A percentile compares a stretch with the other conserved stretches of the same genome.
phyloP scores from a whole-genome alignment of 2,888 invertebrate genomes.

The Gari tellinella region DNA sequence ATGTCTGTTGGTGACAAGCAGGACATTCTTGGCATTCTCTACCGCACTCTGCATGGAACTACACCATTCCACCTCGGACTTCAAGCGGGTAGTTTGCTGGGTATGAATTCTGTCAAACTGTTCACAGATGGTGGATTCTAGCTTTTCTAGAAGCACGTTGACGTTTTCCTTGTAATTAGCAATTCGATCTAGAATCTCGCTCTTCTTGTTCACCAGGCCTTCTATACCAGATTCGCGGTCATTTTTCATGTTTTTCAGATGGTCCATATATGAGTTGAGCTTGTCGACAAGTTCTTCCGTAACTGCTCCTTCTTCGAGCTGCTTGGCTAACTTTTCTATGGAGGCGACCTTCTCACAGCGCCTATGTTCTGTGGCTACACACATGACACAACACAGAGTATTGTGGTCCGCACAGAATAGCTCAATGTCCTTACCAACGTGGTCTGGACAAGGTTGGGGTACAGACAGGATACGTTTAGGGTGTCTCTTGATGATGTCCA shows the following conservation, averaged over 20 bases:
- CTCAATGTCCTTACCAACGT: constrained; percentile 61
- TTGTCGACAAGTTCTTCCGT: constrained; percentile 59
- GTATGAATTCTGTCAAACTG: constrained; percentile 42
- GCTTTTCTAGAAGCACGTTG: constrained; percentile 48
- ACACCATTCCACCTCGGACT: constrained; percentile 53
- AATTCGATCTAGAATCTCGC: constrained; percentile 53
- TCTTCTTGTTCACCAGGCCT: constrained; percentile 43
- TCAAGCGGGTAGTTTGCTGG: constrained; percentile 36
- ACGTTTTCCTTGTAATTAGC: constrained; percentile 57
- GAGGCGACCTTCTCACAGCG: constrained; percentile 61
- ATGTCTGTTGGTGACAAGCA: constrained; percentile 55
- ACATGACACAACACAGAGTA: constrained; percentile 59
- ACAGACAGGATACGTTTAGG: constrained; percentile 58
- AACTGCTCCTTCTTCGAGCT: constrained; percentile 57
- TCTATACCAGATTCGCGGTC: constrained; percentile 49
- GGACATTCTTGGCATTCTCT: constrained; percentile 54
- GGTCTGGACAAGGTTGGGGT: constrained; percentile 59
- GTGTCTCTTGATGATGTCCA: constrained; percentile 55
- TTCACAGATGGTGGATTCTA: constrained; percentile 40
- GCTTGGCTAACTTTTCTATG: constrained; percentile 59
- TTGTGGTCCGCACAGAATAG: constrained; percentile 62
- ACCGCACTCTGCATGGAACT: constrained; percentile 46
- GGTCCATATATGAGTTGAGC: constrained; percentile 55
- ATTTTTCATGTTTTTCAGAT: constrained; percentile 45
- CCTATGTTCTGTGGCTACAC: constrained; percentile 59